Conservation (phyloP, 2,797 vertebrate species). For the Diglossa cyanea region DNA sequence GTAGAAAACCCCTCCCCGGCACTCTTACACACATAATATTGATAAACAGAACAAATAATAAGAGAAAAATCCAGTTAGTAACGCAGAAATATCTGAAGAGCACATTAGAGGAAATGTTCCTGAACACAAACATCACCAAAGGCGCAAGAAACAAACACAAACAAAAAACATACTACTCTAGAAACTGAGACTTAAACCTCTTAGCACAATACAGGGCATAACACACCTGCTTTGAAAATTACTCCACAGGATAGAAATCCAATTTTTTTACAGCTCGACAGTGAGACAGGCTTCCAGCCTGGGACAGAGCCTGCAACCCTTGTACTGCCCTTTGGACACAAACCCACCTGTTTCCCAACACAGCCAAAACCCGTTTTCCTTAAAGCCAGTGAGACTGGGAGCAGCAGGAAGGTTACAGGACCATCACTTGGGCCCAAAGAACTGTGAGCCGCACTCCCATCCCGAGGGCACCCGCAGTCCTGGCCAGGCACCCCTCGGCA, state of each 20-base stretch:
- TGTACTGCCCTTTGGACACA: fast-evolving
- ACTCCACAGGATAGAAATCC: fast-evolving
- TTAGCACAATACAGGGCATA: fast-evolving
- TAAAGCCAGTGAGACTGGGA: fast-evolving
- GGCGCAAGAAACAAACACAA: fast-evolving
- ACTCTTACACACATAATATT: fast-evolving
- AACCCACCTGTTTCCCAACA: fast-evolving
- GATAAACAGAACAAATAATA: background rate
- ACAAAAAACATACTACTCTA: background rate
- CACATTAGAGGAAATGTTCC: fast-evolving
- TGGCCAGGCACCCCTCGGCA: background rate
- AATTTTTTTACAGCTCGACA: fast-evolving
- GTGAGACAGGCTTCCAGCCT: fast-evolving
- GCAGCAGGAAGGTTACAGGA: fast-evolving
- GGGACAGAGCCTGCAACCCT: background rate
- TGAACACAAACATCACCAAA: background rate
- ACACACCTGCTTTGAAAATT: background rate
- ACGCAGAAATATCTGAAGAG: background rate
- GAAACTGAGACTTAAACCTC: background rate
- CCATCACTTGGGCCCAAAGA: fast-evolving
- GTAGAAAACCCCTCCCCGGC: background rate
- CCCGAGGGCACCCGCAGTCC: background rate
- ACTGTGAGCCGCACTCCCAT: fast-evolving
- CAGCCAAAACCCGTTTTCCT: fast-evolving
- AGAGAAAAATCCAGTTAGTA: fast-evolving